These are phyloP conservation scores for Diarsia mendica DNA, from an alignment of 2,888 invertebrate genomes.

Conservation along the genomic window DNA sequence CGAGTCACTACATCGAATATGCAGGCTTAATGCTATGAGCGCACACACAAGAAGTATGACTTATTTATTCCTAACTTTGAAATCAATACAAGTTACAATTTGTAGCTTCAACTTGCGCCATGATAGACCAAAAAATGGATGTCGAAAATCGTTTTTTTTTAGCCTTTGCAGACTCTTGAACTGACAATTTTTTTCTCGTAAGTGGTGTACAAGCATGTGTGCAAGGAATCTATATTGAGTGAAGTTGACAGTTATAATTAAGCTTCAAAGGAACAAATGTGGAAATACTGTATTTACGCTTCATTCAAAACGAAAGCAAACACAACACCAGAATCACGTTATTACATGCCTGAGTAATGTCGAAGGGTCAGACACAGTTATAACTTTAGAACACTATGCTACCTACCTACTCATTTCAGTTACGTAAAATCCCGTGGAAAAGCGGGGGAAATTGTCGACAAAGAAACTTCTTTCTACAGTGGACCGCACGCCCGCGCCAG, in stretches of 20 bases:
- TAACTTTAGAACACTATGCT: neutral
- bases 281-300: too few species aligned
- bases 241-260: neutral
- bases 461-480: neutral
- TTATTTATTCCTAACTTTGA: slow-evolving; percentile 6
- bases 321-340: neutral
- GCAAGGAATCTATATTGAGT: neutral
- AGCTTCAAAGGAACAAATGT: neutral
- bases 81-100: slow-evolving; percentile 1
- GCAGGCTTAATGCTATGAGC: slow-evolving; percentile 9
- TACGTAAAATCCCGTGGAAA: neutral
- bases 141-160: neutral
- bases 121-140: neutral
- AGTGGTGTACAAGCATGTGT: neutral
- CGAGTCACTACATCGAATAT: too few species aligned
- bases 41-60: neutral
- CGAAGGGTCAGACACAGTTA: neutral
- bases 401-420: neutral
- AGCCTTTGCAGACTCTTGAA: neutral
- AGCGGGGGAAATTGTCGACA: neutral
- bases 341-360: neutral
- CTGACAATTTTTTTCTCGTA: too few species aligned
- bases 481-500: neutral
- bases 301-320: neutral
- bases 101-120: neutral